Base-by-base conservation (phyloP, 2,888 invertebrate species). In the Liodrosophila aerea region DNA sequence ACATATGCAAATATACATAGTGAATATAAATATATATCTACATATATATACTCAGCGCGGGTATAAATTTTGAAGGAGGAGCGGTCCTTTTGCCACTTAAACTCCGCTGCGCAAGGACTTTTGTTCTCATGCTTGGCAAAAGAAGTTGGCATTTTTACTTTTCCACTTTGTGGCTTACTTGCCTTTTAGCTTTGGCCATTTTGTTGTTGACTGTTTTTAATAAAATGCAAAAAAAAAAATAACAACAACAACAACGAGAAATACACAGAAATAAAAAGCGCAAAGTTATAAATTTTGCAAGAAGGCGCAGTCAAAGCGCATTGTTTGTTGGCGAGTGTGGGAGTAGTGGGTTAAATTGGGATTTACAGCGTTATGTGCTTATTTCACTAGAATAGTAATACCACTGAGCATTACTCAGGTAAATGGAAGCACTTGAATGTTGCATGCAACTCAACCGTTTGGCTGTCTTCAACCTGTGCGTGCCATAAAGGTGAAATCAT, bases 131-230 rank as follows among this genome's bases (percentile, higher is more conserved):
- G 46, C 69, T 57, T 46, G 58, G 67, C 18, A 66, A 72, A 56
- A 68, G 18, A 18, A 78, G 81, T 83, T 78, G 84, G 67, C 69
- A 78, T 78, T 78, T 22, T 83, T 80, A 83, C 84, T 83, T 78
- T 80, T 80, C 69, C 70, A 83, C 77, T 78, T 78, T 78, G 77
- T 83, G 77, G 77, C 84, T 78, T 77, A 80, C 73, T 80, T 83
- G 81, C 84, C 81, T 82, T 80, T 83, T 77, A 66, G 76, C 76
- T 77, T 72, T 65, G 76, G 76, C 83, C 76, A 80, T 77, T 77
- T 60, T 70, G 67, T 39, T 78, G 76, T 65, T 75, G 75, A 76
- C 76, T 74, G 75, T 76, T 76, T 76, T 83, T 83, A 77, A 83
- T 77, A 78, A 80, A 71, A 71, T 43, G 52, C 59, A 73, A 43